Conservation (phyloP, 2,113 vertebrate genomes). For the Puffinus mauretanicus region DNA sequence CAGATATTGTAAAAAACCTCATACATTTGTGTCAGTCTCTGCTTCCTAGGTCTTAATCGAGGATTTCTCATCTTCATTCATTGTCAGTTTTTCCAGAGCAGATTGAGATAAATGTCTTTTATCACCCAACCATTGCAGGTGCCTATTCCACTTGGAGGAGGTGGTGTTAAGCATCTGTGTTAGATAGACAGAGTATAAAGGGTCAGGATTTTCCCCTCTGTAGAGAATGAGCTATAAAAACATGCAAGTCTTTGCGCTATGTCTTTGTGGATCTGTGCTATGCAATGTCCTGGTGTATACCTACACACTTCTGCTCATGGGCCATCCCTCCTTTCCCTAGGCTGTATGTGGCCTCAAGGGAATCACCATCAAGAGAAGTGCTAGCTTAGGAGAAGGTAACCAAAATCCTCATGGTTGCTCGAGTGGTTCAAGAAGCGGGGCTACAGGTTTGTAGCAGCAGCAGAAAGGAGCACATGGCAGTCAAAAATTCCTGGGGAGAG, state of each 20-base stretch:
- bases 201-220: background rate
- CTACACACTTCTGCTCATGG: background rate
- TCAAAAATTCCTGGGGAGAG: background rate
- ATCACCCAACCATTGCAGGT: constrained; percentile 19
- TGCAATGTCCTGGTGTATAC: background rate
- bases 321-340: background rate
- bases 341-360: background rate
- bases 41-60: constrained; percentile 15
- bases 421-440: background rate
- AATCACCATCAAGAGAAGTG: background rate
- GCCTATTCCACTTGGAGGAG: background rate
- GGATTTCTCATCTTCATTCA: constrained; percentile 33
- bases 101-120: constrained; percentile 46
- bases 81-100: constrained; percentile 35
- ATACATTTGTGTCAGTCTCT: constrained; percentile 23
- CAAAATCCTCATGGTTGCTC: background rate
- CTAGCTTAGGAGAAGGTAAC: background rate
- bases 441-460: background rate
- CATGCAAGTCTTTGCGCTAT: background rate
- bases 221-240: background rate
- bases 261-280: background rate
- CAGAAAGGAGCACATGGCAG: background rate
- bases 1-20: background rate
- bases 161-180: background rate
- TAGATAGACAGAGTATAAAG: background rate